Evolutionary conservation across 2,113 vertebrate species (phyloP).

Genomic region (Pithys albifrons): DNA sequence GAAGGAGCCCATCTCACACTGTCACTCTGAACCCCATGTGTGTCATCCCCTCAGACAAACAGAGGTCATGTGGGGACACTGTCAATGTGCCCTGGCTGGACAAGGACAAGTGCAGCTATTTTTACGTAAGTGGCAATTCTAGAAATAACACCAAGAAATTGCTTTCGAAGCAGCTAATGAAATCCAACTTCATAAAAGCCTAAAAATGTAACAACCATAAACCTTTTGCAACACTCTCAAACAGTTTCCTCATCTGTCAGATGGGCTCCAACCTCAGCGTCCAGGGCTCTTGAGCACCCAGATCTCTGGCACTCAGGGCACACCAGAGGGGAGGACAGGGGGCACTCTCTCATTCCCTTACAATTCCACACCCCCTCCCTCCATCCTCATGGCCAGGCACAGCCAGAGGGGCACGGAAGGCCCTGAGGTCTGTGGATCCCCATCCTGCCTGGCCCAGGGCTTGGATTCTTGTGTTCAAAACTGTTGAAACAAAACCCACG

Average conservation of each 20-base stretch:
- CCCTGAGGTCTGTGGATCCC: not conserved
- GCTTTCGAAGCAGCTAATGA: not conserved
- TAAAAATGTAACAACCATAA: not conserved
- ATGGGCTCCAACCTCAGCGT: not conserved
- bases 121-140: not conserved
- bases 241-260: not conserved
- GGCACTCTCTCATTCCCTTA: not conserved
- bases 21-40: accelerated
- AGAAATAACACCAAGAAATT: not conserved
- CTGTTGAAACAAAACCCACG: not conserved
- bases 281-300: not conserved
- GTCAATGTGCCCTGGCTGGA: not conserved
- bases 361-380: not conserved
- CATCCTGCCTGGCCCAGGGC: accelerated
- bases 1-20: not conserved
- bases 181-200: not conserved
- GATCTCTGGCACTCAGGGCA: not conserved
- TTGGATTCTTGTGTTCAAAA: not conserved
- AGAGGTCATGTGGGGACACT: not conserved
- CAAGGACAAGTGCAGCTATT: not conserved
- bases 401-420: not conserved
- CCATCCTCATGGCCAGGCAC: not conserved
- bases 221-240: not conserved
- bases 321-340: not conserved
- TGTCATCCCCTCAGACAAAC: not conserved